Percentiles rank a stretch among this genome's conserved stretches.
These are phyloP conservation scores for Antedon bifida DNA, from an alignment of 35 echinoderm and acorn worm species.

Conservation along the genomic window DNA sequence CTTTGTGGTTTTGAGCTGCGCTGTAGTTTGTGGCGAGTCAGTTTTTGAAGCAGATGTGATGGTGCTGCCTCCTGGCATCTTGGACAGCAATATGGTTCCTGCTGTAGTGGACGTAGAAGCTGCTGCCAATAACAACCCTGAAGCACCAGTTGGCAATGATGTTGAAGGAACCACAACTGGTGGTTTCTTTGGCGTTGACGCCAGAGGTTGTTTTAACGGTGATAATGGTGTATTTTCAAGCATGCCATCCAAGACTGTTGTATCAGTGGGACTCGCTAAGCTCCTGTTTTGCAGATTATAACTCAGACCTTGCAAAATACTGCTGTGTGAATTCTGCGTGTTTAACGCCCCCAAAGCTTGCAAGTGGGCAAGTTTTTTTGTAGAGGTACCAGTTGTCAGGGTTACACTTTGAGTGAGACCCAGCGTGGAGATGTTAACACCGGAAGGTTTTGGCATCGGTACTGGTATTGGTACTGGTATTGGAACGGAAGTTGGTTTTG, in stretches of 20 bases:
- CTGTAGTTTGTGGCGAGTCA: not conserved
- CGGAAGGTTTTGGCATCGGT: not conserved
- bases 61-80: not conserved
- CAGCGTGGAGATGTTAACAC: not conserved
- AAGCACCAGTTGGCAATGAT: slow-evolving; percentile 2
- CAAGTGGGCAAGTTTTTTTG: not conserved
- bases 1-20: not conserved
- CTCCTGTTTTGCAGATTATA: slow-evolving; percentile 37
- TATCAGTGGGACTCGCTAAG: not conserved
- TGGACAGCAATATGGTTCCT: not conserved
- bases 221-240: slow-evolving; percentile 1
- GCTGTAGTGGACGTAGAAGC: slow-evolving; percentile 9
- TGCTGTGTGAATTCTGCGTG: slow-evolving; percentile 9
- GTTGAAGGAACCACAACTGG: not conserved
- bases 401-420: slow-evolving; percentile 3
- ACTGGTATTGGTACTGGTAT: not conserved
- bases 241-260: slow-evolving; percentile 44
- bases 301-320: slow-evolving; percentile 37
- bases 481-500: not conserved
- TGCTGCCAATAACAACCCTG: not conserved
- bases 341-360: slow-evolving; percentile 17
- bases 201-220: not conserved
- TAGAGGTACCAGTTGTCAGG: slow-evolving; percentile 16
- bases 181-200: not conserved
- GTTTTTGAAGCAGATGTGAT: not conserved